Base-by-base conservation (phyloP, 1,140 invertebrate species). In the Zaprionus tsacasi region DNA sequence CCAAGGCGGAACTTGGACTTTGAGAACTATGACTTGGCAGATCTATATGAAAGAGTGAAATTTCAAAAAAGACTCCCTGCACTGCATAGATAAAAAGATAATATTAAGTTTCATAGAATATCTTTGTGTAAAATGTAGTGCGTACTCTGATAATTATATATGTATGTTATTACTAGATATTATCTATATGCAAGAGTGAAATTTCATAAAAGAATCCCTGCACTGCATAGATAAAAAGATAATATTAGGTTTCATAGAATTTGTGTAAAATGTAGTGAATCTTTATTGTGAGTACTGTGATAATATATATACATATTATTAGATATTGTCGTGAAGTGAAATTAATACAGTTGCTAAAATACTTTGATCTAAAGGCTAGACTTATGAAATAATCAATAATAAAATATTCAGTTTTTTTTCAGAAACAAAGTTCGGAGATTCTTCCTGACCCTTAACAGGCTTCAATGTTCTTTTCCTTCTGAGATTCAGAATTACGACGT, bases 381-480 rank as follows among this genome's bases (percentile, higher is more conserved):
- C 45, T 48, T 48, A 48, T 48, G 21, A 21, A 48, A 17, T 48
- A 48, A 48, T 48, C 45, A 21, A 48, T 15, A 8, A 15, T 48
- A 48, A 48, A 48, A 48, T 48, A 48, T 48, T 48, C 45, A 48
- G 17, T 48, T 48, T 6, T 48, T 8, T 15, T 2, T 48, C 3
- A 3, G 45, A 17, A 50, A 17, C 45, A 21, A 8, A 21, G 45
- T 25, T 25, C 11, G 45, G 17, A 50, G 17, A 11, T 50, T 50
- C 45, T 25, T 55, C 52, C 25, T 4, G 4, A 3, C 12, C 10
- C 2, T 40, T 50, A 50, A 25, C 45, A 50, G 17, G 17, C 45
- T 11, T 50, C 45, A 50, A 50, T 50, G 45, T 25, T 74, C 27
- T 75, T 72, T 10, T 65, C 70, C 15, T 78, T 15, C 15, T 63